phyloP scores from a whole-genome alignment of 2,888 invertebrate genomes.

The Limnephilus lunatus region DNA sequence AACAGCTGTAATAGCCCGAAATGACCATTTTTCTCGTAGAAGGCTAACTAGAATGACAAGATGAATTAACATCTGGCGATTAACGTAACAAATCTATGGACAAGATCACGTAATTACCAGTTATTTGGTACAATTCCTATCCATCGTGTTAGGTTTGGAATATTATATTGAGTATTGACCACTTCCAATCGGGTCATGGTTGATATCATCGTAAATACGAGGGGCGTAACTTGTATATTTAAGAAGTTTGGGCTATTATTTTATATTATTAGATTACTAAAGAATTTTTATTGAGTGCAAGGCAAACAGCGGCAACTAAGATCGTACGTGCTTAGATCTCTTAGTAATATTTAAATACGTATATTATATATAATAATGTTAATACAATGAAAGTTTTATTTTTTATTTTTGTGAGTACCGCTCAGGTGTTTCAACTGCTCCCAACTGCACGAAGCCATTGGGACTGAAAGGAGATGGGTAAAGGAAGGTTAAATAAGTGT shows the following conservation, averaged over 20 bases:
- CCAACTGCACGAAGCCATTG: no score
- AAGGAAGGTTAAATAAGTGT: no score
- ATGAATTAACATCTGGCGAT: not conserved
- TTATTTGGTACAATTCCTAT: not conserved
- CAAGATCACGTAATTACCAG: not conserved
- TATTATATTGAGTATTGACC: not conserved
- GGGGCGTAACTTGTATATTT: not conserved
- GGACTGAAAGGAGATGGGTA: no score
- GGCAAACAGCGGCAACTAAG: no score
- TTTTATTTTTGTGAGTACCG: no score
- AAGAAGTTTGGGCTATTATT: not conserved
- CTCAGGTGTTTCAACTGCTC: no score
- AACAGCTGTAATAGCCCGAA: not conserved
- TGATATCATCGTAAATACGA: not conserved
- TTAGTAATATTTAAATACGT: no score
- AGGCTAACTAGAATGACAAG: not conserved
- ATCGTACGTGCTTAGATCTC: no score
- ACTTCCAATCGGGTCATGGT: not conserved
- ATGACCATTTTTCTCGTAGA: not conserved
- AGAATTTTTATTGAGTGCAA: no score
- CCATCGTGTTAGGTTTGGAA: not conserved
- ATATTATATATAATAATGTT: no score
- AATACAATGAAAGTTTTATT: no score
- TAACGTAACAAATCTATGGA: not conserved
- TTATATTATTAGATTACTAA: no score